Percentiles rank a stretch among this genome's conserved stretches.
phyloP scores from a whole-genome alignment of 2,888 invertebrate species.

The Tenthredo scrophulariae region DNA sequence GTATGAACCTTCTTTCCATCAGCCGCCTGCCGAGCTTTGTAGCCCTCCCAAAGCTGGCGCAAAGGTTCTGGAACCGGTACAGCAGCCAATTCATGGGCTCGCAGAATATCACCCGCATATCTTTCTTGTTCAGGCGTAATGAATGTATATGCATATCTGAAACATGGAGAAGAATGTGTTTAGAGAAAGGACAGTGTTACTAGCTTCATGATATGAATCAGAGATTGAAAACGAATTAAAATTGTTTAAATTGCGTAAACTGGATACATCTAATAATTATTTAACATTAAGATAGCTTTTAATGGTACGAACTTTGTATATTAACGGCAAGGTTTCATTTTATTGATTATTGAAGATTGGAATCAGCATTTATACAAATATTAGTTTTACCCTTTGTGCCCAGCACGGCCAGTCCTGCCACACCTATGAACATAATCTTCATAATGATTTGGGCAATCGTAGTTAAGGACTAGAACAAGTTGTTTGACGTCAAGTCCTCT shows the following conservation, averaged over 20 bases:
- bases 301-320: too few relatives aligned
- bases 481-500: conserved; percentile 99
- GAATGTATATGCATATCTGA: conserved; percentile 94
- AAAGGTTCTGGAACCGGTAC: conserved; percentile 89
- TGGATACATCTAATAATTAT: background rate
- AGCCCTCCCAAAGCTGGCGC: conserved; percentile 90
- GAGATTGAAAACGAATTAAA: background rate
- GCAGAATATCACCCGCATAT: conserved; percentile 95
- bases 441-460: conserved; percentile 99
- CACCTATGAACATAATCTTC: conserved; percentile 99
- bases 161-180: background rate
- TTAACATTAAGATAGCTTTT: background rate
- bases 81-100: conserved; percentile 94
- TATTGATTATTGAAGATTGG: background rate
- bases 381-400: conserved; percentile 89
- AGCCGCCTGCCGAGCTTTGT: conserved; percentile 93
- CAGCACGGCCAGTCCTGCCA: conserved; percentile 93
- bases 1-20: conserved; percentile 95
- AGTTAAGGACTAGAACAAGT: conserved; percentile 97
- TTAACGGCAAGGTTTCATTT: background rate
- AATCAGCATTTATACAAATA: conserved; percentile 3
- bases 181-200: background rate
- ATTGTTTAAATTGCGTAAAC: background rate
- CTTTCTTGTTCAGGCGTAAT: conserved; percentile 96
- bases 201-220: background rate